A percentile compares a stretch with the other conserved stretches of the same genome.
phyloP scores from a whole-genome alignment of 2,888 invertebrate genomes.

The Cecidostiba fungosa region DNA sequence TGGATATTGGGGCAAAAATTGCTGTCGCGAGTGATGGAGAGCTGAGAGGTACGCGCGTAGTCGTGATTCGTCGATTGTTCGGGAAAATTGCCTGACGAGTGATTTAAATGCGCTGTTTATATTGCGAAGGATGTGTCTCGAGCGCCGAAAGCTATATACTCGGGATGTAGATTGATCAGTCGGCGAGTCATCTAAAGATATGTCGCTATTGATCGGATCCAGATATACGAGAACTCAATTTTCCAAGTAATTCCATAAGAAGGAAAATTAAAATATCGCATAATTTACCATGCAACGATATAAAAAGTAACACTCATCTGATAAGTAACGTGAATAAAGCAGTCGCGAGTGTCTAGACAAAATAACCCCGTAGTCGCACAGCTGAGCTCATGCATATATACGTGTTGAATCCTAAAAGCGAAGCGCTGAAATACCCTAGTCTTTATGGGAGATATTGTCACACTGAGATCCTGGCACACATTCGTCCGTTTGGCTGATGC shows the following conservation, averaged over 20 bases:
- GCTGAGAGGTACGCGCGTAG: background rate
- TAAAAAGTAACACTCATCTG: too few species aligned
- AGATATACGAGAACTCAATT: too few species aligned
- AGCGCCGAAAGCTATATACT: background rate
- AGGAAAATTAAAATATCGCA: too few species aligned
- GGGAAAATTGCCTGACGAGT: background rate
- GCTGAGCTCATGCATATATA: background rate
- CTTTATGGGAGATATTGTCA: background rate
- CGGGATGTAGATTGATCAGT: too few species aligned
- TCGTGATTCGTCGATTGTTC: background rate
- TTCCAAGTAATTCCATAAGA: too few species aligned
- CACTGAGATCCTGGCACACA: constrained; percentile 6
- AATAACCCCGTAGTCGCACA: background rate
- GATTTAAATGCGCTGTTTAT: background rate
- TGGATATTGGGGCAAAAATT: background rate
- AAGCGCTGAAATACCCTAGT: background rate
- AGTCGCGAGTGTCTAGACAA: too few species aligned
- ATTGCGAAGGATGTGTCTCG: background rate
- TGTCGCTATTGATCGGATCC: too few species aligned
- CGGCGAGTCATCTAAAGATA: too few species aligned
- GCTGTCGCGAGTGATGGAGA: background rate
- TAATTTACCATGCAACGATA: too few species aligned
- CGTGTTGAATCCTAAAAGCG: background rate
- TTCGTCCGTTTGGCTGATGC: background rate
- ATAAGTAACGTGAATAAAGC: too few species aligned